Evolutionary conservation across 2,797 vertebrate genomes (phyloP).

Genomic region (Gambelia wislizenii): DNA sequence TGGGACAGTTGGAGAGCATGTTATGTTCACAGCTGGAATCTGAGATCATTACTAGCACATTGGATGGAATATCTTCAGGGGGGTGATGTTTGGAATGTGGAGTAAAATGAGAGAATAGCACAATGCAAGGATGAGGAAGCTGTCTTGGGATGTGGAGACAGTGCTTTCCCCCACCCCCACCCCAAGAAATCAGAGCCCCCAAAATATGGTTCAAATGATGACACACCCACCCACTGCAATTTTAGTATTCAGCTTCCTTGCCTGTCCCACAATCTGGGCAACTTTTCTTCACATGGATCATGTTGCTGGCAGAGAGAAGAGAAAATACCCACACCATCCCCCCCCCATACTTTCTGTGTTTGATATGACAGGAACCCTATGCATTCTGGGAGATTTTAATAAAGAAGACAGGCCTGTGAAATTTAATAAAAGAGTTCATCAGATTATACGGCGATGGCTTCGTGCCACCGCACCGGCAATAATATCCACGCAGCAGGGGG

Average conservation of each 20-base stretch:
- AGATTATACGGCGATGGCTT: conserved; percentile 94
- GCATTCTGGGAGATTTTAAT: conserved; percentile 98
- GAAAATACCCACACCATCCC: background rate
- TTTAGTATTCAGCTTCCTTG: background rate
- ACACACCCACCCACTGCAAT: background rate
- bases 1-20: too few relatives aligned
- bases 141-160: background rate
- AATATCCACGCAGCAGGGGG: conserved; percentile 84
- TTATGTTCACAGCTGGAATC: background rate
- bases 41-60: background rate
- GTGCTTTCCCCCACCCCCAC: background rate
- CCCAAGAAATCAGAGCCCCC: background rate
- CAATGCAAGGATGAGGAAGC: background rate
- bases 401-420: conserved; percentile 94
- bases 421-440: conserved; percentile 98
- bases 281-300: conserved; percentile 12
- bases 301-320: conserved; percentile 1
- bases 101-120: background rate
- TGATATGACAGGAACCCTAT: conserved; percentile 67
- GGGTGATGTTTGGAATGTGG: background rate
- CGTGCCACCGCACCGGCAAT: conserved; percentile 81
- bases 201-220: background rate
- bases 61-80: background rate
- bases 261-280: background rate
- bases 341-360: conserved; percentile 48